Conservation (phyloP, 2,888 invertebrate species). For the Hymenopus coronatus region DNA sequence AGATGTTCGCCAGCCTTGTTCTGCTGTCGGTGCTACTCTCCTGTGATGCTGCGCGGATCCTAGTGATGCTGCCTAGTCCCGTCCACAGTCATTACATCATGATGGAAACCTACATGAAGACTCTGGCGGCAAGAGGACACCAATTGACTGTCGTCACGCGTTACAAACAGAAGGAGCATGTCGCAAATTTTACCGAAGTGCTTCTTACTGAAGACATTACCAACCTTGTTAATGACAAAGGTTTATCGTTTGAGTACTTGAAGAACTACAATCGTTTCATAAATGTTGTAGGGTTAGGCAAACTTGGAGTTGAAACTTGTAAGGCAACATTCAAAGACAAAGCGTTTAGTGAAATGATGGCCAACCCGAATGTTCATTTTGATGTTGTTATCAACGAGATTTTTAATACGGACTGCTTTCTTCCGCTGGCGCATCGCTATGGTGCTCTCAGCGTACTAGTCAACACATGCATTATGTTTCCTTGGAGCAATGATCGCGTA, state of each 20-base stretch:
- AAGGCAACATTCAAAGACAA: not conserved
- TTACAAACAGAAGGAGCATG: not conserved
- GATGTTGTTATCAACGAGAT: conserved; percentile 1
- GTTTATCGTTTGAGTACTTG: not conserved
- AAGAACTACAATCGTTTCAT: not conserved
- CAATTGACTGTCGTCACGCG: not conserved
- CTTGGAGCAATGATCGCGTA: not conserved
- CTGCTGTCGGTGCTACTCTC: not conserved
- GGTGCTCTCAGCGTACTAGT: not conserved
- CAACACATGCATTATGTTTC: not conserved
- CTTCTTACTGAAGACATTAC: not conserved
- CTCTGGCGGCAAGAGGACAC: not conserved
- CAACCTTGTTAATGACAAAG: not conserved
- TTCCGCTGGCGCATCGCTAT: not conserved
- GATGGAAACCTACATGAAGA: not conserved
- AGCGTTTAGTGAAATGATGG: not conserved
- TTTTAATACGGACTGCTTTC: conserved; percentile 1
- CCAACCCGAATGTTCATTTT: not conserved
- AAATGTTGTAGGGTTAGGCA: not conserved
- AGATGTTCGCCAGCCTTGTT: not conserved
- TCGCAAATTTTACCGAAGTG: not conserved
- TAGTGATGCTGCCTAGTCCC: not conserved
- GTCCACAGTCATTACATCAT: not conserved
- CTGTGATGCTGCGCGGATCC: not conserved
- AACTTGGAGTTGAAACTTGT: not conserved